Conservation (phyloP, 2,888 invertebrate species). For the Protodeltote pygarga region DNA sequence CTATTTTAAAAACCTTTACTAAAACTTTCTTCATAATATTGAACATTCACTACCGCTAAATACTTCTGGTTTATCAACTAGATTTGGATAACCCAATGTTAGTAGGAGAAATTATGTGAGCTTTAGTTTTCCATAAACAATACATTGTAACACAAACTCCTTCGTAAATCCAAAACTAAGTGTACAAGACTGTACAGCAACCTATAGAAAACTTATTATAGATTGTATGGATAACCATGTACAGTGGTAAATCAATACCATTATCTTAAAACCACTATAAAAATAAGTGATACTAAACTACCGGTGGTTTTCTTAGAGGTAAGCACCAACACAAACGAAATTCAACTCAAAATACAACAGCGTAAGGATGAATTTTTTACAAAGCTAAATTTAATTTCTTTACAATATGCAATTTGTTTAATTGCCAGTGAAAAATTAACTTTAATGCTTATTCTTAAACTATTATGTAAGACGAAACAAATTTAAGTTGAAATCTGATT, state of each 20-base stretch:
- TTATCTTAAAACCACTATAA: conserved; percentile 85
- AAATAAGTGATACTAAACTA: conserved; percentile 77
- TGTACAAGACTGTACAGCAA: conserved; percentile 2
- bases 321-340: conserved; percentile 32
- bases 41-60: too few species aligned
- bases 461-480: background rate
- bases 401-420: conserved; percentile 25
- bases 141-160: background rate
- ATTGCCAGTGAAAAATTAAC: conserved; percentile 20
- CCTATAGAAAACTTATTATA: conserved; percentile 61
- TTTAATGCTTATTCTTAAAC: background rate
- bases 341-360: conserved; percentile 18
- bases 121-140: too few species aligned
- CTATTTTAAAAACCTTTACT: too few species aligned
- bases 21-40: too few species aligned
- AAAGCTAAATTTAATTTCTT: conserved; percentile 13
- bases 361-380: conserved; percentile 17
- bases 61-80: too few species aligned
- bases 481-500: conserved; percentile 5
- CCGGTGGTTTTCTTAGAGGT: conserved; percentile 69
- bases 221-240: conserved; percentile 70
- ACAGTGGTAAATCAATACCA: conserved; percentile 83
- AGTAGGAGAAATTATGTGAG: too few species aligned
- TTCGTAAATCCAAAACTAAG: background rate
- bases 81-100: too few species aligned